Evolutionary conservation across 2,797 vertebrate genomes (phyloP), one percentile per base, ranked within the genome.

Genomic region (Pagetopsis macropterus): DNA sequence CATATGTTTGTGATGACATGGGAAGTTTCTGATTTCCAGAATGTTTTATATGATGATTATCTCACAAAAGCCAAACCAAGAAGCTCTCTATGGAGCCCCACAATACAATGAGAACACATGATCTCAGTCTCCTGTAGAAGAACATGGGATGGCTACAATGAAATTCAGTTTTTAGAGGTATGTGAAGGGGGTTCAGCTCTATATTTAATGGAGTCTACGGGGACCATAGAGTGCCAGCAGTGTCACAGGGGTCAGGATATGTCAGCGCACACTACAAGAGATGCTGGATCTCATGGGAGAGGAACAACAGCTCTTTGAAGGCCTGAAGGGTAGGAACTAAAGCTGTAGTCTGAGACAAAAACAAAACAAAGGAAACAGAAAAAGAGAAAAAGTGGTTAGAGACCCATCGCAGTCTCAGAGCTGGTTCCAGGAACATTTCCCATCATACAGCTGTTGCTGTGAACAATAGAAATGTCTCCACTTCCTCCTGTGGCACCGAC

Each of bases 391-490:
- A 79, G 51, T 6, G 5, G 61, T 45, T 19, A 56, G 72, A 79
- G 72, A 81, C 50, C 41, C 5, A 70, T 84, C 64, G 55, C 66
- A 63, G 51, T 58, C 80, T 67, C 76, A 48, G 60, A 52, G 40
- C 60, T 16, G 58, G 64, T 75, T 88, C 70, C 67, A 83, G 78
- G 75, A 83, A 75, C 59, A 37, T 62, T 82, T 87, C 73, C 76
- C 82, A 88, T 83, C 79, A 84, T 80, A 75, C 78, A 79, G 82
- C 76, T 84, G 84, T 79, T 71, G 60, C 74, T 81, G 83, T 61
- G 81, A 81, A 89, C 84, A 85, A 88, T 70, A 84, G 66, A 76
- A 76, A 76, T 77, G 70, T 62, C 57, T 75, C 21, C 51, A 49
- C 83, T 82, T 90, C 89, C 72, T 80, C 71, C 65, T 79, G 85